Evolutionary conservation across 2,797 vertebrate genomes (phyloP).

Genomic region (Rhabdophis nuchalis): DNA sequence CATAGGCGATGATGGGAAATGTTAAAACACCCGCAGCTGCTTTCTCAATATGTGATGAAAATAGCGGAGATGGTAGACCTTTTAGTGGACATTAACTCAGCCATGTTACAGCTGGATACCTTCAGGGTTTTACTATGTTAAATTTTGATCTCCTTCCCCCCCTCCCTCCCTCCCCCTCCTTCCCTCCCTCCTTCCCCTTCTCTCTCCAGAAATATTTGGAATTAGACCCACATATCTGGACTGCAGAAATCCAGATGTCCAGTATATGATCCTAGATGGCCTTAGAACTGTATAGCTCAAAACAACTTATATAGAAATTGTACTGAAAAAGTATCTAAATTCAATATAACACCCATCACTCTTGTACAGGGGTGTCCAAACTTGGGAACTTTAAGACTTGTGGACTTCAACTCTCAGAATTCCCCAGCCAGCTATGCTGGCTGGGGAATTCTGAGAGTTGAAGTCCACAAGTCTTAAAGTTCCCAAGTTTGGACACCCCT

Average conservation of each 20-base stretch:
- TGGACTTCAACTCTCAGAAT: no score
- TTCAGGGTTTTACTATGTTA: background rate
- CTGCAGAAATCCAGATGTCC: background rate
- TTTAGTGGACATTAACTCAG: background rate
- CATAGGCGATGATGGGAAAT: background rate
- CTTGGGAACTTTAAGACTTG: no score
- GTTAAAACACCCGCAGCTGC: background rate
- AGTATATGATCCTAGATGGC: background rate
- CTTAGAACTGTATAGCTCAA: background rate
- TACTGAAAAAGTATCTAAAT: background rate
- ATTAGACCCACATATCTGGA: background rate
- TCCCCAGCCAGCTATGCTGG: no score
- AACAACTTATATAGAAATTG: background rate
- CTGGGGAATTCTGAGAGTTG: no score
- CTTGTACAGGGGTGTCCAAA: no score
- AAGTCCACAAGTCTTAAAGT: no score
- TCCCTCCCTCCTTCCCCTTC: background rate
- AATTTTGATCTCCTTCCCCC: background rate
- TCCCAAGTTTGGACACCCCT: no score
- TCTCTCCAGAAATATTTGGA: background rate
- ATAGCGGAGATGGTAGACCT: background rate
- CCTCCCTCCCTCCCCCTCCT: background rate
- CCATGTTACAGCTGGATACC: background rate
- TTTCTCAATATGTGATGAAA: background rate
- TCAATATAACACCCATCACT: background rate